Evolutionary conservation across 2,888 invertebrate species (phyloP), one percentile per base, ranked within the genome.

Genomic region (Dioctria rufipes): DNA sequence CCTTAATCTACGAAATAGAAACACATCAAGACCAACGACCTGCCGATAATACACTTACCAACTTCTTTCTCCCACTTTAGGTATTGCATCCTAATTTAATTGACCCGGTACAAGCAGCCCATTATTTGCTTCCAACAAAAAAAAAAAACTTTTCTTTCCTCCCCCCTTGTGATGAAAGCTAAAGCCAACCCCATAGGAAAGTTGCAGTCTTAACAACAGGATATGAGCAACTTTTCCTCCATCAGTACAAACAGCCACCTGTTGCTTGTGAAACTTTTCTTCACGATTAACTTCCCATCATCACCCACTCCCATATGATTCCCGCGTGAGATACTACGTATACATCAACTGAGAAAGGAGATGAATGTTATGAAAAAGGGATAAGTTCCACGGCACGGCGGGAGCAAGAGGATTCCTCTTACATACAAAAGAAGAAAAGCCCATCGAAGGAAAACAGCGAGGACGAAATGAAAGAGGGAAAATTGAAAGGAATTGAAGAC

Each of bases 401-500:
- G 58, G 46, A 25, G 46, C 46, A 6, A 6, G 5, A 8, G 46
- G 46, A 8, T 8, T 46, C 25, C 25, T 8, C 46, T 46, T 46
- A 42, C n/a, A 42, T 13, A 49, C 49, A n/a, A 42, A 9, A 8
- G 42, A 60, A 13, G 42, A 58, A 60, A 73, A 58, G 39, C 60
- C 43, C 69, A 51, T 51, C 60, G 60, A 66, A 73, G 37, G 73
- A 71, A 51, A 25, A 71, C 25, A 25, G 25, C 51, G 0, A 25
- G 40, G 40, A 51, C 54, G 54, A 73, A 40, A 54, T 42, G 73
- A 49, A 49, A 46, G 69, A 49, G 69, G 25, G 58, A 73, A 73
- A 58, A 58, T 73, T 54, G 73, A 73, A 73, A 73, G 73, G 51
- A 73, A 73, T 73, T 60, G 73, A 73, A 73, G 73, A 39, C 73